A percentile compares a stretch with the other conserved stretches of the same genome.
phyloP scores from a whole-genome alignment of 2,888 invertebrate genomes.

The Ochropleura plecta region DNA sequence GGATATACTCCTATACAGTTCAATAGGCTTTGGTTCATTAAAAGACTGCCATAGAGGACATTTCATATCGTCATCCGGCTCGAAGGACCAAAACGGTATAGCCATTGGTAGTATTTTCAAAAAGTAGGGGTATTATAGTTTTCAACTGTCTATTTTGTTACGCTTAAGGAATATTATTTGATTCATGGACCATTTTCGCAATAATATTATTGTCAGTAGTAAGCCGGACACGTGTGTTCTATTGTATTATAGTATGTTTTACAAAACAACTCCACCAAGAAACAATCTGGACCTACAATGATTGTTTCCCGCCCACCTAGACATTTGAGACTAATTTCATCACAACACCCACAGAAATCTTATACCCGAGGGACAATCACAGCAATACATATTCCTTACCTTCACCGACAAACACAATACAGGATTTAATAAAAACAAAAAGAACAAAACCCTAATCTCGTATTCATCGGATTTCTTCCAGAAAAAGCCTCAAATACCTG shows the following conservation, averaged over 20 bases:
- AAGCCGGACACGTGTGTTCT: neutral
- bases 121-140: neutral
- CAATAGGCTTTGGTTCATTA: neutral
- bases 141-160: neutral
- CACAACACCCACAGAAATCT: neutral
- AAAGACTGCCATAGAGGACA: neutral
- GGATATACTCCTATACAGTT: neutral
- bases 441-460: constrained; percentile 18
- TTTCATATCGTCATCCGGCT: neutral
- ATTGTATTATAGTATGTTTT: too few species aligned
- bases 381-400: constrained; percentile 16
- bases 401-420: constrained; percentile 21
- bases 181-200: neutral
- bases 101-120: too few species aligned
- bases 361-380: neutral
- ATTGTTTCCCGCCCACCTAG: neutral
- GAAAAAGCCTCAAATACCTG: constrained; percentile 29
- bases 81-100: neutral
- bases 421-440: constrained; percentile 33
- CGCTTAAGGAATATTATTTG: too few species aligned
- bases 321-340: neutral
- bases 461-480: constrained; percentile 30
- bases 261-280: neutral
- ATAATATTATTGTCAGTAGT: neutral
- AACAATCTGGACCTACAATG: neutral